Evolutionary conservation across 1,140 invertebrate species (phyloP).

Genomic region (Drosophila ogumai): DNA sequence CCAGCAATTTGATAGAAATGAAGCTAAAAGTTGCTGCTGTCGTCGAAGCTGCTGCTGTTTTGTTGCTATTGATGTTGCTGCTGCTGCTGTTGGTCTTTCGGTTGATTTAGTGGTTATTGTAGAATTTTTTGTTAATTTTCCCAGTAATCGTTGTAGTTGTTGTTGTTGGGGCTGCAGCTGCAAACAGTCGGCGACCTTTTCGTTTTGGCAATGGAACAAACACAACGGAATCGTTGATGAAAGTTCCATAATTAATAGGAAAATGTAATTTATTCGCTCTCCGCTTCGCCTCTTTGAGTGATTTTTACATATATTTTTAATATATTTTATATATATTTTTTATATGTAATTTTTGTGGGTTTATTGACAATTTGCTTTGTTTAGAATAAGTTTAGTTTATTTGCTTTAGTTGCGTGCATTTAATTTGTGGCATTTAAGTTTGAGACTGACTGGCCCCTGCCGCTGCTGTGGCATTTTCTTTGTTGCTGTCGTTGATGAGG

Average conservation of each 20-base stretch:
- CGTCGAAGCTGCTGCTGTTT: slow-evolving; percentile 33
- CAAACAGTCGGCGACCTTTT: slow-evolving; percentile 67
- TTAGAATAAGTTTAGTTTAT: slow-evolving; percentile 47
- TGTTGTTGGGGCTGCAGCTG: slow-evolving; percentile 54
- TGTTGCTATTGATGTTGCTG: slow-evolving; percentile 33
- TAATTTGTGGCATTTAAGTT: slow-evolving; percentile 43
- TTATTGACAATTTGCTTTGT: slow-evolving; percentile 32
- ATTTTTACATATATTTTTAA: slow-evolving; percentile 13
- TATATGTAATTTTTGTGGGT: not conserved
- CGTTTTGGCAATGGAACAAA: slow-evolving; percentile 73
- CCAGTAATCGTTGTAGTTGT: slow-evolving; percentile 49
- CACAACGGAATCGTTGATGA: slow-evolving; percentile 79
- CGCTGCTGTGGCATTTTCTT: slow-evolving; percentile 44
- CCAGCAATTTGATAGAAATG: slow-evolving; percentile 54
- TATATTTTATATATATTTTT: slow-evolving; percentile 4
- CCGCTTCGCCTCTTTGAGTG: slow-evolving; percentile 16
- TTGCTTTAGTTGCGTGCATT: slow-evolving; percentile 63
- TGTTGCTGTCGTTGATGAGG: slow-evolving; percentile 50
- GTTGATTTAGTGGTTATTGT: slow-evolving; percentile 25
- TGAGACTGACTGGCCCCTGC: slow-evolving; percentile 23
- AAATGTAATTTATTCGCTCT: slow-evolving; percentile 45
- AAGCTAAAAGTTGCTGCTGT: slow-evolving; percentile 26
- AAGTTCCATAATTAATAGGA: slow-evolving; percentile 80
- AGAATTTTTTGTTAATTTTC: slow-evolving; percentile 23
- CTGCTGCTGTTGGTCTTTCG: slow-evolving; percentile 26